phyloP scores from a whole-genome alignment of 2,797 vertebrate genomes.

The Takifugu rubripes region DNA sequence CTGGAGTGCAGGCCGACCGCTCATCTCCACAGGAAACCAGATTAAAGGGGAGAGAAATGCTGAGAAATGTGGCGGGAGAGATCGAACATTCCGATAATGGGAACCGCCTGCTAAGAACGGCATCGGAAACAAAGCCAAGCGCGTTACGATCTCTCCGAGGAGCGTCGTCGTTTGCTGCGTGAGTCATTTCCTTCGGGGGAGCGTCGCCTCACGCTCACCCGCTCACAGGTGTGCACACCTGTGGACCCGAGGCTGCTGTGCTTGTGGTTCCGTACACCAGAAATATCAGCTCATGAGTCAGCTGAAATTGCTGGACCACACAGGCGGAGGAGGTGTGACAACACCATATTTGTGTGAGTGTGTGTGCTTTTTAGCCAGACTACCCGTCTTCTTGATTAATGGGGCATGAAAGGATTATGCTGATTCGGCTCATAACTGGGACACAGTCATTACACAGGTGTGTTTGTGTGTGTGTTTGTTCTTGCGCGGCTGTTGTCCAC shows the following conservation, averaged over 20 bases:
- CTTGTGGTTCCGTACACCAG: slow-evolving; percentile 41
- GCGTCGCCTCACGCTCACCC: neutral
- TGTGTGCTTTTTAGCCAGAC: slow-evolving; percentile 45
- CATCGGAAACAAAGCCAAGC: slow-evolving; percentile 34
- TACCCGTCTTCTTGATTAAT: slow-evolving; percentile 71
- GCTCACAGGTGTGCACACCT: slow-evolving; percentile 18
- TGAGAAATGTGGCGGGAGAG: slow-evolving; percentile 26
- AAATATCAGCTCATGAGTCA: slow-evolving; percentile 46
- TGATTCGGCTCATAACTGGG: slow-evolving; percentile 75
- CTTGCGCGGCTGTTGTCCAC: slow-evolving; percentile 30
- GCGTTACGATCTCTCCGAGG: slow-evolving; percentile 21
- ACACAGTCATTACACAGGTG: slow-evolving; percentile 71
- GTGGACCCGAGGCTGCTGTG: slow-evolving; percentile 32
- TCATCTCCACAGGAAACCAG: slow-evolving; percentile 37
- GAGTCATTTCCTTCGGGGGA: slow-evolving; percentile 15
- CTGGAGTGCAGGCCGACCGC: slow-evolving; percentile 24
- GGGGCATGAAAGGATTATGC: slow-evolving; percentile 74
- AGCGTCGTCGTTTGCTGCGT: slow-evolving; percentile 10
- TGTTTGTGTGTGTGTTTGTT: slow-evolving; percentile 39
- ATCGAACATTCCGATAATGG: slow-evolving; percentile 40
- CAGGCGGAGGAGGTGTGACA: slow-evolving; percentile 50
- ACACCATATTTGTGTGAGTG: slow-evolving; percentile 29
- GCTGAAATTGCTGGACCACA: slow-evolving; percentile 57
- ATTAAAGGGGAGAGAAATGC: slow-evolving; percentile 22
- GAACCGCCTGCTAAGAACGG: slow-evolving; percentile 35